Evolutionary conservation across 2,113 vertebrate genomes (phyloP), one percentile per base, ranked within the genome.

Genomic region (Picathartes gymnocephalus): DNA sequence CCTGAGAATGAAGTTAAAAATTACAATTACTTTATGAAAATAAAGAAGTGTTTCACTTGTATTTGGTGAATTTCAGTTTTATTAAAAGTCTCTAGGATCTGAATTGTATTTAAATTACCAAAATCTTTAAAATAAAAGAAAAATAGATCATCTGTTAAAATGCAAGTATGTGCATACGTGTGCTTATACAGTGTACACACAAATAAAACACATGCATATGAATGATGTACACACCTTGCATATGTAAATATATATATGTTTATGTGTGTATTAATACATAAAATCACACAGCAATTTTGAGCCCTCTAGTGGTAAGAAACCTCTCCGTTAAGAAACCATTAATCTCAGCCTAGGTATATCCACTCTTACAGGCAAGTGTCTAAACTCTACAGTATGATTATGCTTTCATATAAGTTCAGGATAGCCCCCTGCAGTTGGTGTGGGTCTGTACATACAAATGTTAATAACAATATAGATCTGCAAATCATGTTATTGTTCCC

Each of bases 231-330:
- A 19, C n/a, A 13, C 11, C 4, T 44, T 58, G 14, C 33, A 15
- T 40, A 4, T 31, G 2, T 56, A 16, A 50, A 2, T 42, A 8
- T 47, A 7, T 30, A 22, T 54, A n/a, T 25, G 15, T 72, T 87
- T 81, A 60, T 64, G 13, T 6, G 21, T 65, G 8, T 27, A 27
- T 45, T 54, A 58, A 40, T 53, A 39, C 25, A 58, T 45, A 88
- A 76, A 73, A 56, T 70, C 39, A 16, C 11, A 57, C 12, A 90
- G 93, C 87, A 93, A 64, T 86, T 94, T 83, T 96, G 88, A 93
- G 96, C 96, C 95, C 95, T 96, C 95, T 97, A 95, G 94, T 96
- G 96, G 95, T 40, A 74, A 94, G 48, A 80, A 91, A 74, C 31
- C 39, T 86, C 53, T 68, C 28, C 4, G n/a, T 45, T 60, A 61